Evolutionary conservation across 2,888 invertebrate species (phyloP).

Genomic region (Sthenelais limicola): DNA sequence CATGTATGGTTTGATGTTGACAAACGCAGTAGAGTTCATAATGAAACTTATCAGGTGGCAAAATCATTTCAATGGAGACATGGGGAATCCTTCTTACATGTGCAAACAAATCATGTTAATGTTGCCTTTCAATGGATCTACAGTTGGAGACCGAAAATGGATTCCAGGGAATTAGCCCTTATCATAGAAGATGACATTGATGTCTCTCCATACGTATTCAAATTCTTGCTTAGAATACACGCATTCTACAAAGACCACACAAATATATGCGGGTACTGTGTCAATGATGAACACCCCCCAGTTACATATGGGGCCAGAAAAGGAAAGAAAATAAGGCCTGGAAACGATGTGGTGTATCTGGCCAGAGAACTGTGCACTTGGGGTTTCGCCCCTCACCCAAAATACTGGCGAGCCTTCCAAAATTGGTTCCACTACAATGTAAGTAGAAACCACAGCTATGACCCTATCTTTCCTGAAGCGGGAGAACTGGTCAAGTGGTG

Average conservation of each 20-base stretch:
- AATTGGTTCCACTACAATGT: background rate
- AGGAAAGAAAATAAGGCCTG: background rate
- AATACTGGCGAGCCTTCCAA: background rate
- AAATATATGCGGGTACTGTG: background rate
- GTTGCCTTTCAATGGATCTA: background rate
- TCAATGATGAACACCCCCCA: background rate
- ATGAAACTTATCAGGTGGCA: background rate
- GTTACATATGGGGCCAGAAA: background rate
- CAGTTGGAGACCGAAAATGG: background rate
- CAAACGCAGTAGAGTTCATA: background rate
- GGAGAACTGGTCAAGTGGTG: background rate
- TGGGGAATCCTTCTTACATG: background rate
- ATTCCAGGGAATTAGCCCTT: background rate
- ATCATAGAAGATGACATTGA: conserved; percentile 4
- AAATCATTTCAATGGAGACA: background rate
- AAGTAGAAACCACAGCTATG: background rate
- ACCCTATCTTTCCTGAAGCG: background rate
- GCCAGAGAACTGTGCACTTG: background rate
- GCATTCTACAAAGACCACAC: background rate
- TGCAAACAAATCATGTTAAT: background rate
- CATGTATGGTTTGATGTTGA: background rate
- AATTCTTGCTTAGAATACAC: background rate
- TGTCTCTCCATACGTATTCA: background rate
- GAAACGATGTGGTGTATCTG: background rate
- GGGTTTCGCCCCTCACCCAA: background rate